Base-by-base conservation (phyloP, 2,888 invertebrate genomes). In the Apodemia zela region DNA sequence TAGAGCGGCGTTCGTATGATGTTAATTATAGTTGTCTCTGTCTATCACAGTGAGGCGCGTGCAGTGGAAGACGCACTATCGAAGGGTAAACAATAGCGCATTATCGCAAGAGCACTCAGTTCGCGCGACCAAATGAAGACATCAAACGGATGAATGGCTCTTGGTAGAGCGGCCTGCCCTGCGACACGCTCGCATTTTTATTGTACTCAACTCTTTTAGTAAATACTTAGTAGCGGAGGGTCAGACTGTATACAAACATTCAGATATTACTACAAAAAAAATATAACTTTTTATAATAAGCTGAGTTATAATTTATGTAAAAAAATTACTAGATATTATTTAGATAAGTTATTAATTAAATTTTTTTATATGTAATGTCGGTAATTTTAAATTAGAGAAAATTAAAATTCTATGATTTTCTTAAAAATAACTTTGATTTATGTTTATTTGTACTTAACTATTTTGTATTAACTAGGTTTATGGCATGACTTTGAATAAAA, bases 31-130 rank as follows among this genome's bases (percentile, higher is more conserved):
- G 77, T 74, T 73, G 71, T 92, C 91, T 84, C 85, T 81, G 68
- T 89, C 84, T 77, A 61, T 72, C 85, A 81, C 82, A 77, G 85
- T 79, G 81, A 82, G 79, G 84, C 89, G 86, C 89, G 88, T 89
- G 90, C 87, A 89, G 79, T 82, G 79, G 78, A 81, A 81, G 81
- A 85, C 85, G 85, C 89, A 91, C 89, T 91, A 89, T 90, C 87
- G 87, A 87, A 89, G 87, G 88, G 90, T 90, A 90, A 91, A 91
- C 91, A 91, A 91, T 90, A 88, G 90, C 87, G 84, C 88, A 91
- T 90, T 89, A 90, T 89, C 87, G 85, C 87, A 81, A 85, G 78
- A 85, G 87, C 85, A 84, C 83, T 88, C 87, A 79, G 80, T 87
- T 85, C 80, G 83, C 85, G 87, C 87, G 83, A 82, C 82, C 82